These are phyloP conservation scores for Denticeps clupeoides DNA, from an alignment of 2,797 vertebrate species.

Conservation along the genomic window DNA sequence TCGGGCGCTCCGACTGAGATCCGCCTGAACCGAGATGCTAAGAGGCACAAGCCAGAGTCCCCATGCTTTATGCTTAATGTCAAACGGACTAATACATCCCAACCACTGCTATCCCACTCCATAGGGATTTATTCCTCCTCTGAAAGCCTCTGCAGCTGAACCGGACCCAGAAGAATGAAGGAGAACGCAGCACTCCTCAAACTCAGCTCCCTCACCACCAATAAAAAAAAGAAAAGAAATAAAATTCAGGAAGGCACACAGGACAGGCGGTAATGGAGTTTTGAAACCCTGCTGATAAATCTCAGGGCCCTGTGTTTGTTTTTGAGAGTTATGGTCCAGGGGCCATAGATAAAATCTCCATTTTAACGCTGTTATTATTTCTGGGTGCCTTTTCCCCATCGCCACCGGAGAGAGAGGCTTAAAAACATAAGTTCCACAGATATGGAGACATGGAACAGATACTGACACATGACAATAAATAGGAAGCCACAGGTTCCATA, in stretches of 20 bases:
- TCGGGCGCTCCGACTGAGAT: background rate
- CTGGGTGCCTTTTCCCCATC: background rate
- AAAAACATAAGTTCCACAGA: too few relatives aligned
- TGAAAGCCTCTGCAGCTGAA: background rate
- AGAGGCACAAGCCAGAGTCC: background rate
- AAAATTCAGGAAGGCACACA: background rate
- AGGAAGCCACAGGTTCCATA: too few relatives aligned
- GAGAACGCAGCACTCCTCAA: background rate
- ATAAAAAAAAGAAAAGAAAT: background rate
- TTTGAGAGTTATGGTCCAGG: background rate
- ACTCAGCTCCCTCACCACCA: background rate
- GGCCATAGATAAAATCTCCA: background rate
- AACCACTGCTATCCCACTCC: background rate
- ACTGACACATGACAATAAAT: too few relatives aligned
- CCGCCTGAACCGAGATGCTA: background rate
- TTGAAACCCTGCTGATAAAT: too few relatives aligned
- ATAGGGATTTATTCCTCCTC: background rate
- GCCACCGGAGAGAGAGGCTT: background rate
- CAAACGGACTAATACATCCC: conserved; percentile 1
- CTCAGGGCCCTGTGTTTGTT: background rate
- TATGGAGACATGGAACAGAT: too few relatives aligned
- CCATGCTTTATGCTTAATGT: background rate
- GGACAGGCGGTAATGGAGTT: too few relatives aligned
- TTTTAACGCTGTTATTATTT: background rate
- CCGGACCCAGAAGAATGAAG: background rate